Evolutionary conservation across 2,888 invertebrate species (phyloP).

Genomic region (Heteromyza rotundicornis): DNA sequence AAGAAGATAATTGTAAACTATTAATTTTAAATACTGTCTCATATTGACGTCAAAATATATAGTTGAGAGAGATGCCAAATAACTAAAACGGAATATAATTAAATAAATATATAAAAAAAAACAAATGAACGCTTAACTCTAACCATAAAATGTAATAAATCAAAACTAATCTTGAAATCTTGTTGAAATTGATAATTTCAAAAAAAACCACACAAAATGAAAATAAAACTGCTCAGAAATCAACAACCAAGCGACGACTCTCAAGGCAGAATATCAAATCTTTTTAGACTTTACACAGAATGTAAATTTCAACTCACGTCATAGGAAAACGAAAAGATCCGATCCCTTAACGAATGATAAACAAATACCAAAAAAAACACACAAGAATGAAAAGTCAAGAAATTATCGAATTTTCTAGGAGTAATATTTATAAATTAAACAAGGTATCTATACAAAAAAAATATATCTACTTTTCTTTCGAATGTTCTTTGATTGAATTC

Average conservation of each 20-base stretch:
- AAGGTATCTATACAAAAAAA: slow-evolving; percentile 24
- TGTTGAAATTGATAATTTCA: background rate
- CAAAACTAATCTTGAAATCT: slow-evolving; percentile 8
- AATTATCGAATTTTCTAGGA: slow-evolving; percentile 24
- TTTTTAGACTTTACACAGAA: background rate
- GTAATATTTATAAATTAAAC: slow-evolving; percentile 27
- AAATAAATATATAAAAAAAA: too few species aligned
- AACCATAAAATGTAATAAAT: slow-evolving; percentile 18
- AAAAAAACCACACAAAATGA: background rate
- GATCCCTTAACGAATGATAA: too few species aligned
- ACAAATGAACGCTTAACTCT: slow-evolving; percentile 34
- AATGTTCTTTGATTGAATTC: too few species aligned
- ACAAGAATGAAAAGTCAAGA: slow-evolving; percentile 22
- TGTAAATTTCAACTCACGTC: slow-evolving; percentile 6
- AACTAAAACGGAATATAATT: too few species aligned
- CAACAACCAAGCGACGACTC: slow-evolving; percentile 12
- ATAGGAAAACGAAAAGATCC: slow-evolving; percentile 13
- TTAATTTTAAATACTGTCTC: slow-evolving; percentile 20
- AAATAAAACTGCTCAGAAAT: slow-evolving; percentile 16
- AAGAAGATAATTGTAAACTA: slow-evolving; percentile 8
- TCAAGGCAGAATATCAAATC: too few species aligned
- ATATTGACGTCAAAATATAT: too few species aligned
- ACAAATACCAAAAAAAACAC: too few species aligned
- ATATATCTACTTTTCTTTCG: too few species aligned
- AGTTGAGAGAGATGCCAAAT: too few species aligned